These are phyloP conservation scores for Caprella mutica DNA, from an alignment of 2,888 invertebrate species.

Conservation along the genomic window DNA sequence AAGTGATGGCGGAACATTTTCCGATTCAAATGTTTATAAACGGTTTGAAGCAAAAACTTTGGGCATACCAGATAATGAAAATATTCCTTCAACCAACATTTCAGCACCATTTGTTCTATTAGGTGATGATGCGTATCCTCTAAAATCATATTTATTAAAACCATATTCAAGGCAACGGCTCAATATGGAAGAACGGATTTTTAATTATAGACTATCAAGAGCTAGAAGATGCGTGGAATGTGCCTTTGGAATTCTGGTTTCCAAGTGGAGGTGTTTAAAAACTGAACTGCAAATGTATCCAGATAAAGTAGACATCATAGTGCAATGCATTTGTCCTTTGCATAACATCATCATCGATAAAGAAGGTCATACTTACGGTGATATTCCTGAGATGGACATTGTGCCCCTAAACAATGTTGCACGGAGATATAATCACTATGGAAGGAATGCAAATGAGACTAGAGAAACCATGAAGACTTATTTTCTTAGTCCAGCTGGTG, in stretches of 20 bases:
- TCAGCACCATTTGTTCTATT: conserved; percentile 8
- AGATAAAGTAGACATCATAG: neutral
- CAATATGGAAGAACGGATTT: conserved; percentile 9
- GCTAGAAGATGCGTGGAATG: conserved; percentile 4
- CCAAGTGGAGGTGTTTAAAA: conserved; percentile 8
- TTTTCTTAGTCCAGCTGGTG: conserved; percentile 8
- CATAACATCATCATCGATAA: conserved; percentile 3
- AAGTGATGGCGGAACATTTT: conserved; percentile 9
- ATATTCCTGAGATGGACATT: conserved; percentile 9
- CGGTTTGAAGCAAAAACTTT: conserved; percentile 8
- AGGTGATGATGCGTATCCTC: conserved; percentile 10
- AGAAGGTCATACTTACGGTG: conserved; percentile 4
- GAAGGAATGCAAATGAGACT: conserved; percentile 6
- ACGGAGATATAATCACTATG: conserved; percentile 9
- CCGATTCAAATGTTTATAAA: conserved; percentile 11
- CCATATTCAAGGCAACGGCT: conserved; percentile 11
- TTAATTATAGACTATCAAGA: conserved; percentile 7
- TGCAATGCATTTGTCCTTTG: conserved; percentile 3
- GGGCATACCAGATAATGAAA: conserved; percentile 2
- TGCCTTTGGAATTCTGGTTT: conserved; percentile 3
- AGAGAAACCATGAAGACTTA: conserved; percentile 8
- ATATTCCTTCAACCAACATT: conserved; percentile 10
- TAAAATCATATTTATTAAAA: conserved; percentile 7
- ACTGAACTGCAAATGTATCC: conserved; percentile 7
- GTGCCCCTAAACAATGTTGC: conserved; percentile 1